Conservation (phyloP, 2,113 vertebrate genomes). For the Daphoenositta chrysoptera region DNA sequence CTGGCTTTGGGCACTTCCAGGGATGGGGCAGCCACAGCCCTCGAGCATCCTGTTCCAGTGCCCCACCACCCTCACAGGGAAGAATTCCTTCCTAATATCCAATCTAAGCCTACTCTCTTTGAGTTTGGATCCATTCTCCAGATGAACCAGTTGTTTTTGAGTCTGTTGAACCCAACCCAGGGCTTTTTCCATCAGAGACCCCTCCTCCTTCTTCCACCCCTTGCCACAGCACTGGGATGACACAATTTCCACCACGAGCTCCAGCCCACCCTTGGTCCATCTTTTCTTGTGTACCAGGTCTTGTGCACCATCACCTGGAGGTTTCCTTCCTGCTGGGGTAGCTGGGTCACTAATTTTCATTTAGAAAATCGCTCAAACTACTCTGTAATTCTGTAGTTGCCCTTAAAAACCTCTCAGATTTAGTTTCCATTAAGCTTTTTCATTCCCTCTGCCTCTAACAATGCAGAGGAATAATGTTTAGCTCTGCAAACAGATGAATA, state of each 20-base stretch:
- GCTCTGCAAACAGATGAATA: not conserved
- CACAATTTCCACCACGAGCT: not conserved
- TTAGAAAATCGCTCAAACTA: not conserved
- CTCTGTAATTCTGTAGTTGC: not conserved
- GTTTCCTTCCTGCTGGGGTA: not conserved
- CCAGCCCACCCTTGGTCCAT: not conserved
- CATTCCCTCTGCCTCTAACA: not conserved
- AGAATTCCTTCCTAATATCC: not conserved
- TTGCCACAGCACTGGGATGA: fast-evolving
- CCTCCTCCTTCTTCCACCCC: not conserved
- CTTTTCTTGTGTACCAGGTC: not conserved
- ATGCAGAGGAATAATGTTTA: not conserved
- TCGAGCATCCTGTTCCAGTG: not conserved
- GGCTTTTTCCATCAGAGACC: not conserved
- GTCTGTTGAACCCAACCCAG: not conserved
- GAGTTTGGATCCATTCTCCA: not conserved
- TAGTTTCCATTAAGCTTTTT: not conserved
- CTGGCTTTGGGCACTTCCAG: not conserved
- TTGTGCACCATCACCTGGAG: fast-evolving
- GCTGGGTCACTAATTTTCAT: not conserved
- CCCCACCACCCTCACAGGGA: not conserved
- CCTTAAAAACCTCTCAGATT: not conserved
- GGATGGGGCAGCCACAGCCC: not conserved
- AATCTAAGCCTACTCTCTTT: not conserved
- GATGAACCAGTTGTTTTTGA: not conserved